Conservation (phyloP, 1,140 invertebrate genomes). For the Kradibia gibbosae region DNA sequence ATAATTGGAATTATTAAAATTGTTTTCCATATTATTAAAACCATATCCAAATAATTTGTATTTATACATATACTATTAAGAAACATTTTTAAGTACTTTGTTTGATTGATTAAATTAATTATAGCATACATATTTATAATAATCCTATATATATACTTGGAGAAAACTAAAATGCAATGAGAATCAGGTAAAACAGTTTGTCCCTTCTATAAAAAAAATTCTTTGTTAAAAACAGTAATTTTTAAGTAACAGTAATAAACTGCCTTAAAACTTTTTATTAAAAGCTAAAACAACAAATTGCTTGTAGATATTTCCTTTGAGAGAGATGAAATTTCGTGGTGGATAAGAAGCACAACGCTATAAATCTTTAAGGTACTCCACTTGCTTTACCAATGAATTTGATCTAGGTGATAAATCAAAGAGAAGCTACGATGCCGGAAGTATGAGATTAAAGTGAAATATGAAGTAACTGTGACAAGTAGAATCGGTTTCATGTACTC, state of each 20-base stretch:
- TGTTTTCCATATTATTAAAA: no score
- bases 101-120: no score
- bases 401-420: constrained; percentile 42
- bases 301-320: background rate
- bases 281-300: background rate
- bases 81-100: no score
- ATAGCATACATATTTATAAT: no score
- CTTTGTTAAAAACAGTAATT: background rate
- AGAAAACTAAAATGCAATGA: no score
- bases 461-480: constrained; percentile 34
- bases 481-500: background rate
- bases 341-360: background rate
- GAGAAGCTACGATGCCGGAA: background rate
- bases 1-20: no score
- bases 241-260: background rate
- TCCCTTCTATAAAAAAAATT: background rate
- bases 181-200: background rate
- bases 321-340: background rate
- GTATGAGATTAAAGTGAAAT: constrained; percentile 47
- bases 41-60: no score
- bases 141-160: no score
- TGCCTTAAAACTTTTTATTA: background rate
- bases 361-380: constrained; percentile 33
- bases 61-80: no score
- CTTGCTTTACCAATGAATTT: constrained; percentile 35